These are phyloP conservation scores for Gallinago stenura DNA, from an alignment of 2,797 vertebrate genomes.

Conservation along the genomic window DNA sequence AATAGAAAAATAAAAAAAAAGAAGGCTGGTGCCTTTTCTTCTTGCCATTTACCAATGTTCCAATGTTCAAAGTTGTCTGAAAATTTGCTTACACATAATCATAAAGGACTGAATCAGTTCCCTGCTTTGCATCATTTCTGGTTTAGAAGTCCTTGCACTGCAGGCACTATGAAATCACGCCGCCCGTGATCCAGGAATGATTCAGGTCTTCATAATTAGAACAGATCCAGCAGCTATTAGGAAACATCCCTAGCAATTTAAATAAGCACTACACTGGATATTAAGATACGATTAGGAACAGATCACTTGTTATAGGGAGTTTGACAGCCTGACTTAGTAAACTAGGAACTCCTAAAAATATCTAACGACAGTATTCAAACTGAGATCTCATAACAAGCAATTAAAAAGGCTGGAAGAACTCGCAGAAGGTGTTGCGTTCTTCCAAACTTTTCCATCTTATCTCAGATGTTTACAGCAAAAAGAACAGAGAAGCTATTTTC, in stretches of 20 bases:
- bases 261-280: not conserved
- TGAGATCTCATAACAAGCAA: fast-evolving
- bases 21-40: not conserved
- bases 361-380: not conserved
- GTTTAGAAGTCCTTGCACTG: not conserved
- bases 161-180: not conserved
- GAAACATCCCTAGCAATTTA: not conserved
- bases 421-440: not conserved
- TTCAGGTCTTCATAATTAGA: not conserved
- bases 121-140: not conserved
- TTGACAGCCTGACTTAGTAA: not conserved
- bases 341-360: not conserved
- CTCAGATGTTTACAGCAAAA: conserved; percentile 12
- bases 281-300: not conserved
- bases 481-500: conserved; percentile 20
- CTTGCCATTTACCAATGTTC: not conserved
- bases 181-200: not conserved
- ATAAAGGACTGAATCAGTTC: not conserved
- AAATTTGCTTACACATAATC: not conserved
- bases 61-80: not conserved
- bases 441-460: not conserved
- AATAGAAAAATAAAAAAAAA: no score
- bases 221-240: not conserved
- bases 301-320: not conserved
- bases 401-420: not conserved